Percentiles rank a stretch among this genome's conserved stretches.
Conservation (phyloP, 23 tunicate species). For the Ascidia mentula region DNA sequence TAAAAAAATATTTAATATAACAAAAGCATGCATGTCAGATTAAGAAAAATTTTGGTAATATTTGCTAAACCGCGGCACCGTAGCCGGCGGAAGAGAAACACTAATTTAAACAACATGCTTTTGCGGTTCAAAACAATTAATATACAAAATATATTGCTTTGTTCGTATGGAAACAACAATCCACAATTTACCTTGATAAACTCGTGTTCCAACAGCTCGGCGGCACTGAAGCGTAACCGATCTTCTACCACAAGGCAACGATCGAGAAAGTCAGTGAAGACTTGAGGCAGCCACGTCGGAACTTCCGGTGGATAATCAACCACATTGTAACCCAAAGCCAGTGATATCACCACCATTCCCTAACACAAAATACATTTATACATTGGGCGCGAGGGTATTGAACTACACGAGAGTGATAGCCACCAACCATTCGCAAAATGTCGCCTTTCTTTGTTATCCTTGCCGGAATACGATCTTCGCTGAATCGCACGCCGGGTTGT, state of each 20-base stretch:
- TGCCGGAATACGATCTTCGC: constrained; percentile 71
- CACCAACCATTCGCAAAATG: constrained; percentile 61
- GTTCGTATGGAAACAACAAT: no score
- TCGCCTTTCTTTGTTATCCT: constrained; percentile 66
- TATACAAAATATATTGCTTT: no score
- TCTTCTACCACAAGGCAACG: constrained; percentile 74
- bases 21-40: no score
- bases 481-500: constrained; percentile 71
- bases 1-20: no score
- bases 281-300: constrained; percentile 37
- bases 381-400: neutral
- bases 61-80: no score
- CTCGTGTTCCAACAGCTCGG: constrained; percentile 64
- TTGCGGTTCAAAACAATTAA: no score
- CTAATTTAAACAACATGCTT: no score
- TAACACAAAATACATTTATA: constrained; percentile 15
- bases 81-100: no score
- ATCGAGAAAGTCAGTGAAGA: constrained; percentile 67
- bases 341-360: constrained; percentile 75
- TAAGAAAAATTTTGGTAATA: no score
- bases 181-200: constrained; percentile 65
- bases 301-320: constrained; percentile 66
- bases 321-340: constrained; percentile 55
- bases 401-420: neutral
- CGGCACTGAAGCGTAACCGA: constrained; percentile 29